Conservation (phyloP, 2,113 vertebrate species). For the human region GRCh38 chr1:193189001-193189500, state of each 20-base stretch:
- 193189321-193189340: not conserved
- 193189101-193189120: no score
- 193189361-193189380: constrained; percentile 11
- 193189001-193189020: no score
- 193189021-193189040: no score
- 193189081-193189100: no score
- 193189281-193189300: constrained; percentile 18
- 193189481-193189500: constrained; percentile 53
- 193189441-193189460: constrained; percentile 40
- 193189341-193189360: constrained; percentile 19
- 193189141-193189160: no score
- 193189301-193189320: constrained; percentile 3
- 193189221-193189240: no score
- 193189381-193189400: constrained; percentile 21
- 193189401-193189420: not conserved
- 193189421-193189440: constrained; percentile 44
- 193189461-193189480: constrained; percentile 36
- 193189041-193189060: no score
- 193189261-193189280: not conserved
- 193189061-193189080: no score
- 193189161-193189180: no score
- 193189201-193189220: no score
- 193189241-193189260: not conserved
- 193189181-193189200: no score
- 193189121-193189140: no score